Evolutionary conservation across 2,888 invertebrate species (phyloP).

Genomic region (Andrena minutula): DNA sequence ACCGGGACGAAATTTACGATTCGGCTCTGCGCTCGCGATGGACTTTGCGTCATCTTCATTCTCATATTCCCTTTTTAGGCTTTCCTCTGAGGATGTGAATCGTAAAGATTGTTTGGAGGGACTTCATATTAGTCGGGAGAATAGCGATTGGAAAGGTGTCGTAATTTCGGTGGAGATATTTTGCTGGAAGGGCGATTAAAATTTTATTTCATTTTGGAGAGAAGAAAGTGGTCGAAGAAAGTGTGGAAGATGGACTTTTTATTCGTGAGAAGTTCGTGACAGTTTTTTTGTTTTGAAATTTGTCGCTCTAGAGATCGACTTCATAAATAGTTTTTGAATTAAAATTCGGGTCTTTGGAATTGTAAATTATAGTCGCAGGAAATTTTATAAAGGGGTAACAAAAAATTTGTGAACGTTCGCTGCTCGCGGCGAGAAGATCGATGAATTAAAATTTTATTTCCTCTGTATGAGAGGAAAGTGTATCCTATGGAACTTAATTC

Average conservation of each 20-base stretch:
- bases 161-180: background rate
- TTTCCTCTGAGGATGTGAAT: background rate
- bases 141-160: background rate
- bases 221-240: background rate
- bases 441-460: slow-evolving; percentile 10
- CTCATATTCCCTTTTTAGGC: background rate
- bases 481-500: background rate
- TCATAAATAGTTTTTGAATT: background rate
- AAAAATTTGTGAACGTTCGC: no score
- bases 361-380: background rate
- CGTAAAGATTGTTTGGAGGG: background rate
- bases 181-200: background rate
- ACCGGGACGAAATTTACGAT: slow-evolving; percentile 30
- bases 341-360: background rate
- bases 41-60: slow-evolving; percentile 22
- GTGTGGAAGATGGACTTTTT: no score
- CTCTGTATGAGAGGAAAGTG: background rate
- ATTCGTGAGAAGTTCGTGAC: background rate
- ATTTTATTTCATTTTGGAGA: background rate
- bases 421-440: no score
- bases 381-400: no score
- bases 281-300: background rate
- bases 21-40: background rate
- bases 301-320: background rate
- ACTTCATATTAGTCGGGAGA: slow-evolving; percentile 2